phyloP scores from a whole-genome alignment of 2,888 invertebrate species.

The Criorhina ranunculi region DNA sequence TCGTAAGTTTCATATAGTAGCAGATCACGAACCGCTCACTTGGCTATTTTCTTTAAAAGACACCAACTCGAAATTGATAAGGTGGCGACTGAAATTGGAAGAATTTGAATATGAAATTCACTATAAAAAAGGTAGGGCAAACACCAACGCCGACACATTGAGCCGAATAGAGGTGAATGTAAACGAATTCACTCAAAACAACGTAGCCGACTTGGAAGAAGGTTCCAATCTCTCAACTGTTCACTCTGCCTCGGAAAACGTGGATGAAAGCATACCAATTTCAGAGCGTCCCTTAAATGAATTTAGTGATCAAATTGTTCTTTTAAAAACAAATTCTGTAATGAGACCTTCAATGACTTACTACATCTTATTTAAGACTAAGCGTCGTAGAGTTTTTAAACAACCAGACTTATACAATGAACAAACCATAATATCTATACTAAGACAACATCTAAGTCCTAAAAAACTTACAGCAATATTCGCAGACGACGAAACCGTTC shows the following conservation, averaged over 20 bases:
- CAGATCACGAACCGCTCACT: conserved; percentile 54
- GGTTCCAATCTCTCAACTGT: conserved; percentile 15
- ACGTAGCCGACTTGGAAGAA: background rate
- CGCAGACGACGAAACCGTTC: conserved; percentile 29
- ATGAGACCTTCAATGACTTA: conserved; percentile 4
- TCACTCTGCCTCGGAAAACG: conserved; percentile 42
- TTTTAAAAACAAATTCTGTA: conserved; percentile 18
- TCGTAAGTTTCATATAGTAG: conserved; percentile 47
- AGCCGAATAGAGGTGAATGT: conserved; percentile 8
- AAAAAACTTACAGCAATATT: conserved; percentile 34
- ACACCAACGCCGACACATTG: conserved; percentile 76
- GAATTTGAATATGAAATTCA: no score
- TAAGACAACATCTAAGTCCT: conserved; percentile 30
- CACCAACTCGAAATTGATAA: conserved; percentile 73
- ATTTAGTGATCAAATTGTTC: conserved; percentile 49
- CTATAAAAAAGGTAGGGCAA: no score
- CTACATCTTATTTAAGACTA: conserved; percentile 14
- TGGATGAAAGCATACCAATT: conserved; percentile 33
- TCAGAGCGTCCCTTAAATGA: conserved; percentile 55
- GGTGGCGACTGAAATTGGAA: conserved; percentile 77
- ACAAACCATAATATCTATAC: conserved; percentile 4
- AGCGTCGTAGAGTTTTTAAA: conserved; percentile 7
- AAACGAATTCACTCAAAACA: conserved; percentile 15
- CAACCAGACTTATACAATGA: conserved; percentile 6
- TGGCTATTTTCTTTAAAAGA: conserved; percentile 17